Conservation (phyloP, 2,888 invertebrate species). For the Stenchaetothrips biformis region DNA sequence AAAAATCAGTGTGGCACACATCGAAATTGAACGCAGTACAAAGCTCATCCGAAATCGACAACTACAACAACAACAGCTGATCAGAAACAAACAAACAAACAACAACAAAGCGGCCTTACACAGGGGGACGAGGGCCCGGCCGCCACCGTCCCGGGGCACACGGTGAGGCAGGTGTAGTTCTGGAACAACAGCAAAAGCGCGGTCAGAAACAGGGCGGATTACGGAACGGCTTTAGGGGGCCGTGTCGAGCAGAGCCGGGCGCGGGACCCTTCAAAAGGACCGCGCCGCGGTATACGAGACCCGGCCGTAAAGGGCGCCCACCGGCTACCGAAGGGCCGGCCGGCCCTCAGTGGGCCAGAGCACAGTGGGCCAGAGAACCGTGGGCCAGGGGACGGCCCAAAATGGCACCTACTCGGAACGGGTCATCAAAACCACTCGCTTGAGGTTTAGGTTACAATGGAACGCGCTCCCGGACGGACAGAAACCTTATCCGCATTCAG, state of each 20-base stretch:
- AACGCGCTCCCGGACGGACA: too few species aligned
- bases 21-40: neutral
- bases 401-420: too few species aligned
- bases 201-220: conserved; percentile 31
- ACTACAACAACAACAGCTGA: neutral
- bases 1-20: conserved; percentile 29
- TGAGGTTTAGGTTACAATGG: too few species aligned
- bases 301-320: neutral
- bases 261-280: neutral
- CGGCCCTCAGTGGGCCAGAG: too few species aligned
- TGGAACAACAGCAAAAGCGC: conserved; percentile 50
- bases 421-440: too few species aligned
- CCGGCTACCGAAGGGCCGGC: too few species aligned
- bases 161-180: conserved; percentile 87
- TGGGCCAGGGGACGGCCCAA: too few species aligned
- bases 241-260: neutral
- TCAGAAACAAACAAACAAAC: conserved; percentile 29
- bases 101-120: conserved; percentile 53
- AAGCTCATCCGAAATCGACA: conserved; percentile 16
- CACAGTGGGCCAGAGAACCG: too few species aligned
- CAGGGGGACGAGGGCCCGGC: conserved; percentile 64
- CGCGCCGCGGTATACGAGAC: conserved; percentile 7
- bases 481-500: too few species aligned
- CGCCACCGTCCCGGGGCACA: conserved; percentile 75
- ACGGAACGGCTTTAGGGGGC: neutral